These are phyloP conservation scores for Nycticryphes semicollaris DNA, from an alignment of 2,113 vertebrate species.

Conservation along the genomic window DNA sequence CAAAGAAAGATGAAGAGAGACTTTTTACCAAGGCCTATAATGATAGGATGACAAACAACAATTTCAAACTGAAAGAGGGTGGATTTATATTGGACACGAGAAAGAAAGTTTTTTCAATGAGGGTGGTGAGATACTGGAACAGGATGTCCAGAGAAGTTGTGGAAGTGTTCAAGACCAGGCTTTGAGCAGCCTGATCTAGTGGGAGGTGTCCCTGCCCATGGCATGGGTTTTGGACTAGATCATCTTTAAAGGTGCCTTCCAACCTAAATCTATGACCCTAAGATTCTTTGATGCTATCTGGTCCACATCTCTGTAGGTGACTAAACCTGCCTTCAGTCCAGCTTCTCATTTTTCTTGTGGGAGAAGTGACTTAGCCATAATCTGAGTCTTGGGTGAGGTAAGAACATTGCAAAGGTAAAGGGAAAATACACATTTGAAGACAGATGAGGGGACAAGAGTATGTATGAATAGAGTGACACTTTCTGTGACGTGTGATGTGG, in stretches of 20 bases:
- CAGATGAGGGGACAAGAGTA: neutral
- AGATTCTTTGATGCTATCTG: neutral
- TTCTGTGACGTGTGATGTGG: neutral
- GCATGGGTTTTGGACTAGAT: neutral
- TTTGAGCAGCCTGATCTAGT: neutral
- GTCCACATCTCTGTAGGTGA: neutral
- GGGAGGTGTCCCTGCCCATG: rapidly evolving
- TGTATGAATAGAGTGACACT: neutral
- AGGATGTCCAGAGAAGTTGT: neutral
- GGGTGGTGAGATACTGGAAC: neutral
- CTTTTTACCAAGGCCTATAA: neutral
- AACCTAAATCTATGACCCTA: neutral
- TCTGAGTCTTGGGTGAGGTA: neutral
- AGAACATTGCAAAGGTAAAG: neutral
- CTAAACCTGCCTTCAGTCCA: neutral
- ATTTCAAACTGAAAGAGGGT: neutral
- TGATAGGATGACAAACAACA: neutral
- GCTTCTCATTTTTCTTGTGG: neutral
- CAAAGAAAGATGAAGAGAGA: neutral
- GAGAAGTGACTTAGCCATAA: neutral
- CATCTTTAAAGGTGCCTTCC: neutral
- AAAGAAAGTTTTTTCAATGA: neutral
- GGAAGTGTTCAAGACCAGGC: neutral
- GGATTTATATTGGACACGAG: neutral
- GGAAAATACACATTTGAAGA: neutral